Evolutionary conservation across 2,113 vertebrate species (phyloP).

Genomic region (Daboia siamensis): DNA sequence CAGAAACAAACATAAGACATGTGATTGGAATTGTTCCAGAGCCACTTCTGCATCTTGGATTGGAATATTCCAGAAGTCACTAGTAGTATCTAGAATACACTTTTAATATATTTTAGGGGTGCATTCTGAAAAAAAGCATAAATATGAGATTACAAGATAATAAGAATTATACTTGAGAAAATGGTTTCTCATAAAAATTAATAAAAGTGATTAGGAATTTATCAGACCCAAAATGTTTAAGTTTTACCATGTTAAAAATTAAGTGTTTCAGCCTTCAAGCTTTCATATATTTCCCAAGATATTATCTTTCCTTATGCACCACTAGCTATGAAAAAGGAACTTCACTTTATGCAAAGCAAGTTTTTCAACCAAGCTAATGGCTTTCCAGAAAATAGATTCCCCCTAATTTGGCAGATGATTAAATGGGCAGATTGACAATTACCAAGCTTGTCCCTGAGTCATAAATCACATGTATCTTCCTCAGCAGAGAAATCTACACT

Average conservation of each 20-base stretch:
- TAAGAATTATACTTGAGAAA: not conserved
- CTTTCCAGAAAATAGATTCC: constrained; percentile 16
- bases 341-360: constrained; percentile 19
- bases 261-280: not conserved
- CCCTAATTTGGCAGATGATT: constrained; percentile 19
- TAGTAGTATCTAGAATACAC: not conserved
- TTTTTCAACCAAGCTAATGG: not conserved
- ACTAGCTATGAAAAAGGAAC: constrained; percentile 9
- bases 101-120: not conserved
- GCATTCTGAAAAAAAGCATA: not conserved
- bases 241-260: not conserved
- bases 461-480: not conserved
- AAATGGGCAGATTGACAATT: constrained; percentile 4
- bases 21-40: not conserved
- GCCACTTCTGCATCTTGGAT: not conserved
- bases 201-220: not conserved
- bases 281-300: constrained; percentile 32
- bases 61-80: not conserved
- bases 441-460: not conserved
- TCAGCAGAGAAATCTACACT: not conserved
- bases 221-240: not conserved
- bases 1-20: not conserved
- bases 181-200: not conserved
- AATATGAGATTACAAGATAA: not conserved
- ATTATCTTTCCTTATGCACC: constrained; percentile 13